Evolutionary conservation across 2,797 vertebrate species (phyloP), one percentile per base, ranked within the genome.

Genomic region (Sebastiscus albofasciatus): DNA sequence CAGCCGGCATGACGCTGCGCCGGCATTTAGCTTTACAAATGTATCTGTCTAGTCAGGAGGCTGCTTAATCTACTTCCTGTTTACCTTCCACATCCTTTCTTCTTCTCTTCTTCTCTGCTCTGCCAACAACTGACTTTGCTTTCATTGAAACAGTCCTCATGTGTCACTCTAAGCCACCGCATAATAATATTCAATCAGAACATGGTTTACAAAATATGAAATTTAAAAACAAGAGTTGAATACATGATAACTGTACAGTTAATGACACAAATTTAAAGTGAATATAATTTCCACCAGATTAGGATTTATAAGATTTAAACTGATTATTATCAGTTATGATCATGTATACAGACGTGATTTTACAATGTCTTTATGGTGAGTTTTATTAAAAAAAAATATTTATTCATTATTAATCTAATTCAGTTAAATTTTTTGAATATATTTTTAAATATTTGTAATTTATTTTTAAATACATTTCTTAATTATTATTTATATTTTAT

Each of bases 21-120:
- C 58, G 77, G 82, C 89, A 56, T 83, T 88, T 77, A 82, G 75
- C 81, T 81, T 29, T 5, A 82, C 76, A 72, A 72, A 81, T 9
- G 55, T 16, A 76, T 65, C 55, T 6, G 75, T 70, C 67, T 24
- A 20, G 36, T 31, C 62, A 20, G 79, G 2, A 10, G 69, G 59
- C 26, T 4, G 73, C 55, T 6, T 14, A 16, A 36, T 67, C 73
- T 34, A 71, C 80, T 80, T 89, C 87, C 85, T 80, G 80, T 91
- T 89, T 79, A 58, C 80, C 80, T 77, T 36, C 61, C 3, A 7
- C 39, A 8, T 36, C 77, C 74, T 33, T 27, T 39, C 55, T 24
- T 31, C 73, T 24, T 55, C n/a, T 62, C 29, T 36, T 26, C 49
- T 11, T 36, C 55, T 58, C 14, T 1, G 4, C 27, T 36, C 46